A percentile compares a stretch with the other conserved stretches of the same genome.
Conservation (phyloP, 2,797 vertebrate genomes). For the Acipenser transmontanus region DNA sequence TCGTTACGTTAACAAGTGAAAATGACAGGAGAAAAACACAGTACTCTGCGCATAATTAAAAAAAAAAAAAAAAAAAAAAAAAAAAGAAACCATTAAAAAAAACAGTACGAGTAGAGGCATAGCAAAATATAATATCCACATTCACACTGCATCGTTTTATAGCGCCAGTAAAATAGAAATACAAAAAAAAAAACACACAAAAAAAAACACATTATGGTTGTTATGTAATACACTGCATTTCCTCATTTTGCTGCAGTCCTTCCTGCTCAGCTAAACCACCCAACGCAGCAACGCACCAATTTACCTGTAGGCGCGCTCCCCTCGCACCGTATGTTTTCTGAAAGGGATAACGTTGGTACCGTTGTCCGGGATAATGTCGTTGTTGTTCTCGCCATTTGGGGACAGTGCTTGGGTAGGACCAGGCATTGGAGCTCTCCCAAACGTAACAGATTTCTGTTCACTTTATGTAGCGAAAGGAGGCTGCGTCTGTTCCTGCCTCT, state of each 20-base stretch:
- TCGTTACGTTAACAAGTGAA: too few species aligned
- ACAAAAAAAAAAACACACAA: too few species aligned
- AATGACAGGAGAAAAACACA: too few species aligned
- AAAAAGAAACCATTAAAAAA: too few species aligned
- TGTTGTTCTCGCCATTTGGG: constrained; percentile 99
- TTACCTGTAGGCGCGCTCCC: constrained; percentile 98
- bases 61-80: too few species aligned
- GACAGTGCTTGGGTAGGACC: constrained; percentile 98
- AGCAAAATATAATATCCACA: too few species aligned
- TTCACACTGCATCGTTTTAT: too few species aligned
- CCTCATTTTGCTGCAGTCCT: constrained; percentile 16
- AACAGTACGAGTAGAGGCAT: too few species aligned
- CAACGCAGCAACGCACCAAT: constrained; percentile 42
- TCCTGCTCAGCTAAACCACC: constrained; percentile 16
- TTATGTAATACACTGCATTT: constrained; percentile 22
- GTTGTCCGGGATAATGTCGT: constrained; percentile 97
- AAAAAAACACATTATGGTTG: constrained; percentile 9
- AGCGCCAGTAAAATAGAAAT: too few species aligned
- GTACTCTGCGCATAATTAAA: too few species aligned
- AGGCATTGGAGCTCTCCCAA: constrained; percentile 86
- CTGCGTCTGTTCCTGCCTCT: constrained; percentile 41
- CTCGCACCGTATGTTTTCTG: constrained; percentile 96
- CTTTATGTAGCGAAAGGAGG: constrained; percentile 46
- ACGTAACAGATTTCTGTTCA: constrained; percentile 70
- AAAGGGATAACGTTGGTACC: constrained; percentile 96